Evolutionary conservation across 1,140 invertebrate species (phyloP).

Genomic region (Catajapyx aquilonaris): DNA sequence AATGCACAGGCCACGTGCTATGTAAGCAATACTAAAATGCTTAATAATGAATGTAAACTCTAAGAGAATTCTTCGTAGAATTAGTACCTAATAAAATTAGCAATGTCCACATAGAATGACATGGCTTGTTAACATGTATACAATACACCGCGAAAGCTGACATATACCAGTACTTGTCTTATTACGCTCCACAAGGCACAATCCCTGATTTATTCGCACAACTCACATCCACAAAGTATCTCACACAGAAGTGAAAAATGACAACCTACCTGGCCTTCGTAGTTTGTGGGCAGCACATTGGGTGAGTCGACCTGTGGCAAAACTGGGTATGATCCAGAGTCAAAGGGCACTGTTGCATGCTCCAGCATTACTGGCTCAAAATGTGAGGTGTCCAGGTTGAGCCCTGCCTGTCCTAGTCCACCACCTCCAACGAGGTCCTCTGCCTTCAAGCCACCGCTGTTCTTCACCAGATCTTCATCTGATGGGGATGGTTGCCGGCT

Average conservation of each 20-base stretch:
- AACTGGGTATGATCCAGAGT: slow-evolving; percentile 1
- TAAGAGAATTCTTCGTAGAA: too few relatives aligned
- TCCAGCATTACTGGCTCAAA: slow-evolving; percentile 13
- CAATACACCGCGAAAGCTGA: too few relatives aligned
- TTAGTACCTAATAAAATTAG: too few relatives aligned
- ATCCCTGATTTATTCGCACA: too few relatives aligned
- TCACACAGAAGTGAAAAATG: neutral
- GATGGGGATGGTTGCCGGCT: slow-evolving; percentile 76
- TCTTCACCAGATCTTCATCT: slow-evolving; percentile 48
- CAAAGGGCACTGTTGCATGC: slow-evolving; percentile 7
- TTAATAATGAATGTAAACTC: too few relatives aligned
- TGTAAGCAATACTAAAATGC: too few relatives aligned
- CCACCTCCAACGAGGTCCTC: slow-evolving; percentile 5
- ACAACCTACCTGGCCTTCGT: slow-evolving; percentile 28
- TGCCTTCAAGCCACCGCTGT: slow-evolving; percentile 14
- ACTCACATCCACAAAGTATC: too few relatives aligned
- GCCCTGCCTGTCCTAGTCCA: slow-evolving; percentile 20
- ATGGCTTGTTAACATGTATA: too few relatives aligned
- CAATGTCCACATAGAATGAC: too few relatives aligned
- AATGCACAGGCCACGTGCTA: too few relatives aligned
- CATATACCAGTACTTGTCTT: too few relatives aligned
- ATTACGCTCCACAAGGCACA: too few relatives aligned
- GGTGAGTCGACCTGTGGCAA: slow-evolving; percentile 24
- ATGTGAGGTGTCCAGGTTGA: slow-evolving; percentile 10
- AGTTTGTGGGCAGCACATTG: slow-evolving; percentile 22